phyloP scores from a whole-genome alignment of 2,888 invertebrate genomes.

The Spisula subtruncata region DNA sequence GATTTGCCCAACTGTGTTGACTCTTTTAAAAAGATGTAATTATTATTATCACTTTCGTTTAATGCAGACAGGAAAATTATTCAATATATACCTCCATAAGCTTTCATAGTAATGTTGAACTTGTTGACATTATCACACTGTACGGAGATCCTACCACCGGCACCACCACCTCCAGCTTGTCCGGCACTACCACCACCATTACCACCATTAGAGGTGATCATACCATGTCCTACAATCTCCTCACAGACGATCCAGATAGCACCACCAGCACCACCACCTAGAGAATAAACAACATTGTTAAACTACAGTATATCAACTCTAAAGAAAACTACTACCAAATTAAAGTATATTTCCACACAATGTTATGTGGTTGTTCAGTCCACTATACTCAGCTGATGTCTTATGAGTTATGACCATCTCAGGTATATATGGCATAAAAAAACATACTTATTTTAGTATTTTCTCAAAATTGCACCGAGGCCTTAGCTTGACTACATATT shows the following conservation, averaged over 20 bases:
- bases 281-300: background rate
- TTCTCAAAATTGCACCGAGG: too few relatives aligned
- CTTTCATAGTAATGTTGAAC: slow-evolving; percentile 76
- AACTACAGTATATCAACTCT: background rate
- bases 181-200: slow-evolving; percentile 64
- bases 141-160: slow-evolving; percentile 80
- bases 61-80: too few relatives aligned
- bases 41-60: too few relatives aligned
- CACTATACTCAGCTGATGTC: too few relatives aligned
- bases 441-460: too few relatives aligned
- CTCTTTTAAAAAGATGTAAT: too few relatives aligned
- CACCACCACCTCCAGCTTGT: slow-evolving; percentile 79
- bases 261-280: slow-evolving; percentile 83
- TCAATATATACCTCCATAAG: slow-evolving; percentile 74
- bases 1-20: too few relatives aligned
- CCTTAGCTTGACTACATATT: too few relatives aligned
- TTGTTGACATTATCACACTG: slow-evolving; percentile 75
- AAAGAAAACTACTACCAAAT: background rate
- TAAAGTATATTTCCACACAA: too few relatives aligned
- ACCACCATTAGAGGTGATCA: slow-evolving; percentile 78
- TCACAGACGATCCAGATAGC: slow-evolving; percentile 80
- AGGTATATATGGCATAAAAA: too few relatives aligned
- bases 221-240: slow-evolving; percentile 79
- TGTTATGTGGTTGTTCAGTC: too few relatives aligned
- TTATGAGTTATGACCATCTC: too few relatives aligned